Evolutionary conservation across 2,113 vertebrate species (phyloP).

Genomic region (Otis tarda): DNA sequence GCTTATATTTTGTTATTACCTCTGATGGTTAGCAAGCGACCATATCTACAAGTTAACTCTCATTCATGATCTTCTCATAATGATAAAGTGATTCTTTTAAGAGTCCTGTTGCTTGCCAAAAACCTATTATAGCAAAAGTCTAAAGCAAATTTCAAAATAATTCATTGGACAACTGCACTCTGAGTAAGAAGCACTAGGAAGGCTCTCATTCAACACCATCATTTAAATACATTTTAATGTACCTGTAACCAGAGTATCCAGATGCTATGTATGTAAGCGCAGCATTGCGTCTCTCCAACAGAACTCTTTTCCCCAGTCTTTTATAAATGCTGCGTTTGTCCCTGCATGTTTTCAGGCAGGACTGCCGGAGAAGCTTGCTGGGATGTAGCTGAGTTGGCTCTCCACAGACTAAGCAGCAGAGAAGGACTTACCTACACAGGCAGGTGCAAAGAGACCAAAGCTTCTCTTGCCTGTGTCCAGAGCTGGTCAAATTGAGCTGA

Average conservation of each 20-base stretch:
- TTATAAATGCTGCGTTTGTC: accelerated
- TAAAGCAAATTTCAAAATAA: slow-evolving; percentile 43
- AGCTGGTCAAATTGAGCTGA: neutral
- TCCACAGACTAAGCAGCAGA: neutral
- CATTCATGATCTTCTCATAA: slow-evolving; percentile 56
- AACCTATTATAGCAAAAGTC: slow-evolving; percentile 33
- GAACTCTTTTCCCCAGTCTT: neutral
- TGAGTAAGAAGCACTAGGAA: slow-evolving; percentile 23
- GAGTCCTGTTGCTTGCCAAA: slow-evolving; percentile 45
- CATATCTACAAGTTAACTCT: neutral
- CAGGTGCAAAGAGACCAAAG: neutral
- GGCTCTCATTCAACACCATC: slow-evolving; percentile 55
- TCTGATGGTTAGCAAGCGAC: slow-evolving; percentile 3
- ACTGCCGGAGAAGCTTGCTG: neutral
- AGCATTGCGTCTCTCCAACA: neutral
- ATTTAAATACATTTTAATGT: slow-evolving; percentile 41
- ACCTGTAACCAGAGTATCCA: neutral
- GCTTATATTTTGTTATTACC: slow-evolving; percentile 36
- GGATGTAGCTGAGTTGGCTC: neutral
- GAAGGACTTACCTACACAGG: neutral
- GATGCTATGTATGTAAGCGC: neutral
- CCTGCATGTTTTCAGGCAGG: neutral
- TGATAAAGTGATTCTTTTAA: slow-evolving; percentile 56
- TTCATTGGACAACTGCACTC: slow-evolving; percentile 9
- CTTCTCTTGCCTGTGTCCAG: neutral